phyloP scores from a whole-genome alignment of 2,888 invertebrate species.

The Strigamia transsilvanica region DNA sequence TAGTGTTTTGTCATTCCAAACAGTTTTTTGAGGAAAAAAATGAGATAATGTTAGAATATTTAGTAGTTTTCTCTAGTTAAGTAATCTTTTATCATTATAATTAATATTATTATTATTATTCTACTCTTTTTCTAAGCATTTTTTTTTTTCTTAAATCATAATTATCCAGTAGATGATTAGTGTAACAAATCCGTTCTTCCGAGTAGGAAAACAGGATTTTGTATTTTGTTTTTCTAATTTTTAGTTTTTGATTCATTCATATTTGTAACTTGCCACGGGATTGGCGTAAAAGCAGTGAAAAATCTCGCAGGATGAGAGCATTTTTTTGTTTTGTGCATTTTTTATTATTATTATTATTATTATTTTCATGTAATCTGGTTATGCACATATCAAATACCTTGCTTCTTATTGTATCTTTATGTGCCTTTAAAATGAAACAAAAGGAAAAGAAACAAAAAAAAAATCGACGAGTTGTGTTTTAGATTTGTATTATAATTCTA shows the following conservation, averaged over 20 bases:
- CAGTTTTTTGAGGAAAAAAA: not conserved
- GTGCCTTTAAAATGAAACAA: slow-evolving; percentile 18
- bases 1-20: slow-evolving; percentile 26
- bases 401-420: not conserved
- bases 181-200: slow-evolving; percentile 16
- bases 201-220: slow-evolving; percentile 39
- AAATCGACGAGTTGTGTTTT: slow-evolving; percentile 11
- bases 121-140: slow-evolving; percentile 34
- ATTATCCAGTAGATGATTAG: slow-evolving; percentile 40
- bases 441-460: not conserved
- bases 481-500: slow-evolving; percentile 2
- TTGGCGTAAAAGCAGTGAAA: slow-evolving; percentile 28
- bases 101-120: slow-evolving; percentile 32
- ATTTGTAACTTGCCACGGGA: slow-evolving; percentile 32
- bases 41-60: not conserved
- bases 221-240: not conserved
- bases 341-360: not conserved
- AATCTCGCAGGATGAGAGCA: slow-evolving; percentile 32
- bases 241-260: not conserved
- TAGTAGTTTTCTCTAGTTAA: slow-evolving; percentile 27
- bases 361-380: slow-evolving; percentile 14
- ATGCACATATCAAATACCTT: slow-evolving; percentile 36
- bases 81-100: slow-evolving; percentile 14
- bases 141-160: not conserved
- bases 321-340: slow-evolving; percentile 7